Evolutionary conservation across 2,888 invertebrate genomes (phyloP).

Genomic region (Cantharis rustica): DNA sequence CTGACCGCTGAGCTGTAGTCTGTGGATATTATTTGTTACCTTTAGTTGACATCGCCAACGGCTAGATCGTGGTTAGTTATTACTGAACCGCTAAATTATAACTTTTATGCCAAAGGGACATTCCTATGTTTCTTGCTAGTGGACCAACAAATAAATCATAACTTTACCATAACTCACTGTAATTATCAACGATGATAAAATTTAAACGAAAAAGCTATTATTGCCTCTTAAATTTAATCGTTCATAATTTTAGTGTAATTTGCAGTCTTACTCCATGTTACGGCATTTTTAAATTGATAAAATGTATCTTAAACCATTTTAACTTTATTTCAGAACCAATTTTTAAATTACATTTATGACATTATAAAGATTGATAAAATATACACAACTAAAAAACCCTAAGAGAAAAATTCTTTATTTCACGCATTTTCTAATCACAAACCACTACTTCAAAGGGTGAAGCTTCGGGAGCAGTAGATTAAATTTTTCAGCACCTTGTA

Average conservation of each 20-base stretch:
- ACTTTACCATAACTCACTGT: conserved; percentile 29
- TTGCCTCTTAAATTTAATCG: conserved; percentile 4
- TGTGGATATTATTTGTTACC: conserved; percentile 25
- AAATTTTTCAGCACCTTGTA: not conserved
- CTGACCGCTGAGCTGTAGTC: conserved; percentile 12
- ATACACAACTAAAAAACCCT: not conserved
- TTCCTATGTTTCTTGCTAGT: conserved; percentile 33
- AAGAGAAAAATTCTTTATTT: too few relatives aligned
- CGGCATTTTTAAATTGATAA: not conserved
- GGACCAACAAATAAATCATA: conserved; percentile 31
- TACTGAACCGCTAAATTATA: conserved; percentile 34
- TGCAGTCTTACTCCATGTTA: not conserved
- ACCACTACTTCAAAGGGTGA: not conserved
- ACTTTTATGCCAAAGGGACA: conserved; percentile 38
- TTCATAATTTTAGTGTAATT: not conserved
- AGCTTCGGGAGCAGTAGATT: not conserved
- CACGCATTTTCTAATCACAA: too few relatives aligned
- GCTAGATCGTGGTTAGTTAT: conserved; percentile 29
- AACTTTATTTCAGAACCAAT: not conserved
- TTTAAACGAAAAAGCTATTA: conserved; percentile 19
- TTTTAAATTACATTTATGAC: not conserved
- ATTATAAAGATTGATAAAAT: not conserved
- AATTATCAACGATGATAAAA: conserved; percentile 30
- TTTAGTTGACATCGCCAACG: conserved; percentile 32
- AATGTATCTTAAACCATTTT: not conserved